Evolutionary conservation across 30 jellyfish, hydroid and myxozoan genomes (phyloP), one percentile per base, ranked within the genome.

Genomic region (Pseudorhiza aurosa): DNA sequence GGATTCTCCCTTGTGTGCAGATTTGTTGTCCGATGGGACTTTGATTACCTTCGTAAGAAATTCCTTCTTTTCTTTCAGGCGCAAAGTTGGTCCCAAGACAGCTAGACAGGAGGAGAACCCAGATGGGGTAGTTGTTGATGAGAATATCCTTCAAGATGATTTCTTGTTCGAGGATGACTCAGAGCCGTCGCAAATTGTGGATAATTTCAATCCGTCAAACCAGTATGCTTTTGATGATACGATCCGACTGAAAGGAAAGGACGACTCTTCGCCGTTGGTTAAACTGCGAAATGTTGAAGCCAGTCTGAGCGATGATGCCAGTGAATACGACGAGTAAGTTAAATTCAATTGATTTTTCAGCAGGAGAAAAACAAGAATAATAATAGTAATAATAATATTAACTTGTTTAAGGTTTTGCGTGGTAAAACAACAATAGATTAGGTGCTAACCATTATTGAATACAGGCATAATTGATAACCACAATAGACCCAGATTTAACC

Each of bases 261-360:
- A 75, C 30, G 88, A 76, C 22, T 37, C 26, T 8, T 19, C 77
- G 9, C 81, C 88, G 6, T 43, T 58, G 58, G 37, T 76, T 4
- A 58, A 76, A 47, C 79, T 76, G 11, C 51, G 88, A 7, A 46
- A 59, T 29, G 45, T 17, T 24, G 59, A 42, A 26, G 35, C 59
- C 45, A 80, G 59, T 42, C 50, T 76, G 45, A 64, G 88, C 6
- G 88, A 76, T 58, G 73, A 76, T 62, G 88, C 88, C 39, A 76
- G 88, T 26, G 88, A 76, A 36, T 76, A 76, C 26, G 88, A 76
- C 80, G 44, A 64, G 88, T 76, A 76, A 9, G 88, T n/a, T n/a
- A n/a, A n/a, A n/a, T n/a, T n/a, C n/a, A n/a, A n/a, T n/a, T n/a
- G n/a, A n/a, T n/a, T n/a, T n/a, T n/a, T n/a, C n/a, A n/a, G n/a